Conservation (phyloP, 1,140 invertebrate genomes). For the Apis laboriosa region DNA sequence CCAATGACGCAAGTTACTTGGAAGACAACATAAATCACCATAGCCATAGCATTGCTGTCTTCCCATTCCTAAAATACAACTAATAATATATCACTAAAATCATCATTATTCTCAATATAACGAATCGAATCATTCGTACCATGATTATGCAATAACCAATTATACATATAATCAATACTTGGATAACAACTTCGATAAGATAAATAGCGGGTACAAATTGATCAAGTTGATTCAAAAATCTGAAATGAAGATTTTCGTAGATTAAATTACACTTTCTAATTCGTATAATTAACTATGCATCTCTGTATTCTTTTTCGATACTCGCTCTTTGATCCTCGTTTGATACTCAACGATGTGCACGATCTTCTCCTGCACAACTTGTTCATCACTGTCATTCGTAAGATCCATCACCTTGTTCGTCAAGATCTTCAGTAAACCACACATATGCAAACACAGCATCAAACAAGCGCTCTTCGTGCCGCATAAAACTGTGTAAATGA, state of each 20-base stretch:
- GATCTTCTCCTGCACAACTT: background rate
- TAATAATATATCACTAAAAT: background rate
- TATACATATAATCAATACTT: conserved; percentile 63
- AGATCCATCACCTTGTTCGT: conserved; percentile 37
- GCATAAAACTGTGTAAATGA: conserved; percentile 34
- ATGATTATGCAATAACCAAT: conserved; percentile 43
- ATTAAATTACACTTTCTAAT: background rate
- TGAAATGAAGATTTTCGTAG: conserved; percentile 2
- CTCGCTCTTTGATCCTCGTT: conserved; percentile 23
- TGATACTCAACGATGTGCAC: conserved; percentile 39
- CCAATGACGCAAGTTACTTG: conserved; percentile 54
- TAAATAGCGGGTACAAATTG: conserved; percentile 48
- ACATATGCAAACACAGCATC: conserved; percentile 49
- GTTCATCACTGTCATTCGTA: background rate
- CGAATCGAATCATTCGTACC: background rate
- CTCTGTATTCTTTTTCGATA: too few relatives aligned
- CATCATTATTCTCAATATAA: too few relatives aligned
- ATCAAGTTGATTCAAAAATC: conserved; percentile 37
- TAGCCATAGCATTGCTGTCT: conserved; percentile 25
- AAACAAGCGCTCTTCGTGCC: conserved; percentile 38
- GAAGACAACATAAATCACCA: conserved; percentile 23
- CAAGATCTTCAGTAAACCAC: conserved; percentile 47
- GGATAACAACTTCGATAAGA: conserved; percentile 50
- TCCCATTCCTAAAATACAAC: conserved; percentile 60
- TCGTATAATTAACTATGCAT: too few relatives aligned